These are phyloP conservation scores for Notolepis coatsorum DNA, from an alignment of 2,797 vertebrate species.

Conservation along the genomic window DNA sequence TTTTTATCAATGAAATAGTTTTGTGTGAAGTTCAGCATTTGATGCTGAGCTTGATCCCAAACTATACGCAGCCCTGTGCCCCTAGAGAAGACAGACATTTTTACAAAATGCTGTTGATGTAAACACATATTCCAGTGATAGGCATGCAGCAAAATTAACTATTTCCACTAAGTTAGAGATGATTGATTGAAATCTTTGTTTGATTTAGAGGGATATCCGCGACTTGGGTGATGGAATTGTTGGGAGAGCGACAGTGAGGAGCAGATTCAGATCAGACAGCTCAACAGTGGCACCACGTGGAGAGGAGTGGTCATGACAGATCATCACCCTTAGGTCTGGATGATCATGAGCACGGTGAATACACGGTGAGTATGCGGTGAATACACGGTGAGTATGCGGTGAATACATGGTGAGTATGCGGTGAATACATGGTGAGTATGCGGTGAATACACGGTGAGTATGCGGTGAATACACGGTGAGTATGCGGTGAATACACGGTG, in stretches of 20 bases:
- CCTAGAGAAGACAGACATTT: slow-evolving; percentile 26
- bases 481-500: too few species aligned
- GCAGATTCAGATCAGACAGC: slow-evolving; percentile 57
- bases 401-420: too few species aligned
- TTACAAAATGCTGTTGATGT: slow-evolving; percentile 49
- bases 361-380: too few species aligned
- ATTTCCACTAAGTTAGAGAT: slow-evolving; percentile 42
- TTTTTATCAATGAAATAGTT: slow-evolving; percentile 36
- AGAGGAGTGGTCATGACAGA: slow-evolving; percentile 23
- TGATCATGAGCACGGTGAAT: slow-evolving; percentile 13
- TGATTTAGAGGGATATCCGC: slow-evolving; percentile 61
- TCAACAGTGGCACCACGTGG: slow-evolving; percentile 84
- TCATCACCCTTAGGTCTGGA: not conserved
- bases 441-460: too few species aligned
- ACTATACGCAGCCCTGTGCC: slow-evolving; percentile 2
- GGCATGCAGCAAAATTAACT: slow-evolving; percentile 39
- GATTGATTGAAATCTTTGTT: slow-evolving; percentile 72
- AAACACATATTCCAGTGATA: slow-evolving; percentile 57
- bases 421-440: too few species aligned
- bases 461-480: too few species aligned
- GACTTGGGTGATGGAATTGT: slow-evolving; percentile 75
- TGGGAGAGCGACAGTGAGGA: slow-evolving; percentile 40
- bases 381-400: too few species aligned
- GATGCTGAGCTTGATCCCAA: slow-evolving; percentile 30
- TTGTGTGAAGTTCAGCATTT: slow-evolving; percentile 37